Evolutionary conservation across 2,888 invertebrate species (phyloP).

Genomic region (Deroplatys truncata): DNA sequence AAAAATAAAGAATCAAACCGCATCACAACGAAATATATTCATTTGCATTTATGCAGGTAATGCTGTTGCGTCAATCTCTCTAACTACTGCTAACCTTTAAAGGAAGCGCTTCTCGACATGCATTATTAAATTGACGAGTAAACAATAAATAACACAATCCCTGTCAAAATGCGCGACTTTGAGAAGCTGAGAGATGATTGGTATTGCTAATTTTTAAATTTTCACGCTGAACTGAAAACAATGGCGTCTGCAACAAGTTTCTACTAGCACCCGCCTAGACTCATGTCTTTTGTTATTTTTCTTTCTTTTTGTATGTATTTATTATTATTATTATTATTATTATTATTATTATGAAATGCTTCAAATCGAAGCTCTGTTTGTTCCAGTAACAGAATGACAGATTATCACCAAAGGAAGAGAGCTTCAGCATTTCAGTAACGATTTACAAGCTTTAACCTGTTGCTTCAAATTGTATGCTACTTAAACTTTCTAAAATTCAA

Average conservation of each 20-base stretch:
- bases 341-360: too few species aligned
- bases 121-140: background rate
- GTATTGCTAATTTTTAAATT: background rate
- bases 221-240: background rate
- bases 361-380: too few species aligned
- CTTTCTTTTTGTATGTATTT: too few species aligned
- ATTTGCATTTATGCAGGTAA: conserved; percentile 18
- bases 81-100: background rate
- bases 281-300: too few species aligned
- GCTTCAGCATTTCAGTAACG: too few species aligned
- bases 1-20: background rate
- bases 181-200: background rate
- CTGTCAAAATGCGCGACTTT: background rate
- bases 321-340: too few species aligned
- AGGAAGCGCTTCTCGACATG: background rate
- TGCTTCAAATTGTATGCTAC: too few species aligned
- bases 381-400: too few species aligned
- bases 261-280: too few species aligned
- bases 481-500: too few species aligned
- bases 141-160: background rate
- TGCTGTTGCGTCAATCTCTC: background rate
- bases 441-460: too few species aligned
- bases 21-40: background rate
- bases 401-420: too few species aligned
- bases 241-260: background rate